Percentiles rank a stretch among this genome's conserved stretches.
These are phyloP conservation scores for Micromesistius poutassou DNA, from an alignment of 2,797 vertebrate genomes.

Conservation along the genomic window DNA sequence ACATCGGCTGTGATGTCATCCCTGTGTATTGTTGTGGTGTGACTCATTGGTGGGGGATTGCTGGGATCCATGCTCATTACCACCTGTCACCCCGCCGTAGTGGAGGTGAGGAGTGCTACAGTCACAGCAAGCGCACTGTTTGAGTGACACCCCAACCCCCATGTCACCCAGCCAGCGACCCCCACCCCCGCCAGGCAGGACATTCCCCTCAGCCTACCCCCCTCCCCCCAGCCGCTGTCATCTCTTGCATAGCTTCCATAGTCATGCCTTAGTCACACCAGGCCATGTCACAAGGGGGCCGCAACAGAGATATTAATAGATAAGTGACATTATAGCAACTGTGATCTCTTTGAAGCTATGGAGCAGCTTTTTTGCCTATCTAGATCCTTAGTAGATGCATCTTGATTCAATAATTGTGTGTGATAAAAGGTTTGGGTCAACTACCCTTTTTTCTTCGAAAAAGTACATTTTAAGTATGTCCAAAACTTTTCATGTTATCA, in stretches of 20 bases:
- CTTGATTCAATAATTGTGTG: not conserved
- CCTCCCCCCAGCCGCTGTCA: not conserved
- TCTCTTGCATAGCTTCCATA: slow-evolving; percentile 45
- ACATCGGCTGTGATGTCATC: slow-evolving; percentile 33
- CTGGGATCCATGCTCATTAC: not conserved
- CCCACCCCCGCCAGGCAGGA: slow-evolving; percentile 19
- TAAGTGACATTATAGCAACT: slow-evolving; percentile 42
- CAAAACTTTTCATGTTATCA: not conserved
- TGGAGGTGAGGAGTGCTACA: not conserved
- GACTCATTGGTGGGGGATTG: not conserved
- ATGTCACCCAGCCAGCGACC: not conserved
- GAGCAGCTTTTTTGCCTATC: not conserved
- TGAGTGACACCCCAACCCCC: not conserved
- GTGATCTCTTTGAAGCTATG: slow-evolving; percentile 19
- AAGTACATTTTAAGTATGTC: not conserved
- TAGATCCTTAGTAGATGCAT: not conserved
- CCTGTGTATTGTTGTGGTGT: slow-evolving; percentile 9
- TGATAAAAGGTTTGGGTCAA: not conserved
- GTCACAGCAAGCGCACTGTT: not conserved
- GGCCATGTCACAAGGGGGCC: slow-evolving; percentile 30
- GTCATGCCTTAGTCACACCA: slow-evolving; percentile 23
- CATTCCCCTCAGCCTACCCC: not conserved
- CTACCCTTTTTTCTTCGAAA: not conserved
- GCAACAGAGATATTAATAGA: slow-evolving; percentile 60
- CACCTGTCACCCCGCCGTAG: not conserved